Base-by-base conservation (phyloP, 1,140 invertebrate species). In the Thereuonema tuberculata region DNA sequence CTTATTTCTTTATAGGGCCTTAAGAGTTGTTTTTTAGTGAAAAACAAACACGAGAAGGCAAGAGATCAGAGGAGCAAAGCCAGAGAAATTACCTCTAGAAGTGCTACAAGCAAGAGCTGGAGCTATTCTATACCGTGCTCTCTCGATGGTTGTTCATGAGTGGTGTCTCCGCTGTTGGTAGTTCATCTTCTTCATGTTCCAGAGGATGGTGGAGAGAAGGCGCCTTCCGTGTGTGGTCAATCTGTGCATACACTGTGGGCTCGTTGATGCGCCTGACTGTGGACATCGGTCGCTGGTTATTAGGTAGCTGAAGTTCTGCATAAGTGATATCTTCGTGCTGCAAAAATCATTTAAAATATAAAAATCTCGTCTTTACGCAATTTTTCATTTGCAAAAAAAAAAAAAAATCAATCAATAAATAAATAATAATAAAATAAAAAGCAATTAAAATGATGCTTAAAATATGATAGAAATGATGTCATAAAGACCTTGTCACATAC, bases 181-280 rank as follows among this genome's bases (percentile, higher is more conserved):
- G 54, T 5, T 52, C 21, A 29, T 64, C 64, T 20, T 65, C 64
- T 23, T 64, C 63, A 24, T 48, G 29, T n/a, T 57, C 54, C 27
- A n/a, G n/a, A 20, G 28, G 52, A 48, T 52, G 54, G 50, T 26
- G n/a, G 12, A 28, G 21, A 25, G 59, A 48, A 14, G 56, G 60
- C 31, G 65, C 61, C 56, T 65, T 66, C 59, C 65, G 66, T 14
- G 70, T 66, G 59, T 72, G 72, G 64, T 76, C 74, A 60, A 82
- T 79, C 72, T 81, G 80, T 62, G 80, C 79, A 69, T 82, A 81
- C 67, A 81, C 79, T 60, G 77, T 79, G 61, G 79, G 77, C 63
- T 81, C 79, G 25, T 75, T 69, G 58, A 75, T 68, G 27, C 76
- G 76, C 62, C 70, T 70, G 60, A 71, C 75, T 21, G 72, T 67